Evolutionary conservation across 2,888 invertebrate species (phyloP).

Genomic region (Athrips mouffetella): DNA sequence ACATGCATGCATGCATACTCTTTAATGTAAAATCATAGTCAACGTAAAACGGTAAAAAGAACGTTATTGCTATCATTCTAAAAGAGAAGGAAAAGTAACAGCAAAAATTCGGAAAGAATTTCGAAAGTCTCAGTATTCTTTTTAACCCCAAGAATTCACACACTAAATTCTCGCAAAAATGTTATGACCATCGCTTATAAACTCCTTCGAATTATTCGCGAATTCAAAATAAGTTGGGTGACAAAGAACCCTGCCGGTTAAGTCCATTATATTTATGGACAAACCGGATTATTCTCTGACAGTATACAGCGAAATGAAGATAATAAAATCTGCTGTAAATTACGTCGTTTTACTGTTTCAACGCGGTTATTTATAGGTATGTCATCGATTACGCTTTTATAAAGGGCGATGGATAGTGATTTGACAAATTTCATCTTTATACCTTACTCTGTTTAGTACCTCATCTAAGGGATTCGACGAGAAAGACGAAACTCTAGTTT

Average conservation of each 20-base stretch:
- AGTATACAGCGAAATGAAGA: conserved; percentile 5
- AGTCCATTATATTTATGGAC: conserved; percentile 14
- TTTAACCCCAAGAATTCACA: conserved; percentile 6
- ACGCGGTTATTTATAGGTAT: neutral
- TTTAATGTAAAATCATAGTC: no score
- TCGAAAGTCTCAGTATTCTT: neutral
- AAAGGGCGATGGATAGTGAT: no score
- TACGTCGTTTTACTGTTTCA: conserved; percentile 1
- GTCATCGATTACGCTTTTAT: neutral
- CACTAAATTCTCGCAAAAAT: conserved; percentile 10
- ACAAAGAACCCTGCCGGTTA: conserved; percentile 14
- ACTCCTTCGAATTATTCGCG: conserved; percentile 6
- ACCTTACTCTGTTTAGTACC: no score
- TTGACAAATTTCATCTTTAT: no score
- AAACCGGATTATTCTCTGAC: conserved; percentile 10
- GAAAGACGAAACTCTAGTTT: no score
- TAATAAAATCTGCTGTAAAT: conserved; percentile 6
- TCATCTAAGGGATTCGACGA: no score
- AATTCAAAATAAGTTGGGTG: conserved; percentile 2
- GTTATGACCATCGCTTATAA: conserved; percentile 12
- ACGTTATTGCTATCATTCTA: no score
- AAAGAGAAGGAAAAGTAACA: no score
- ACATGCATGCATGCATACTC: no score
- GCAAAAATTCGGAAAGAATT: no score
- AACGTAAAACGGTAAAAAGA: no score